These are phyloP conservation scores for Taeniopygia guttata DNA, from an alignment of 2,797 vertebrate species.

Conservation along the genomic window DNA sequence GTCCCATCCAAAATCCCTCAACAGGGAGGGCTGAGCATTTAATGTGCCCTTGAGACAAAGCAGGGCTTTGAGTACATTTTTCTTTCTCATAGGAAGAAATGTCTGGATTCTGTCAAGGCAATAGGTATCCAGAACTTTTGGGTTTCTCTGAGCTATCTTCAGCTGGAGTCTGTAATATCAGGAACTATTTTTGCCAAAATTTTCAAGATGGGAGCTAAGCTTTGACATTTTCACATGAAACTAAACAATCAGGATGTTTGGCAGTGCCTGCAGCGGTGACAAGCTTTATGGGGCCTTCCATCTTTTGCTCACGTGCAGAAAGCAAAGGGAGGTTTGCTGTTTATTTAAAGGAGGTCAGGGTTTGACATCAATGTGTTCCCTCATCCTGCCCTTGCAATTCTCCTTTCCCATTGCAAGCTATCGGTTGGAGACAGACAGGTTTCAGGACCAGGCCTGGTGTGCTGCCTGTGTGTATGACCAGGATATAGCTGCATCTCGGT, in stretches of 20 bases:
- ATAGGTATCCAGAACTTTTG: neutral
- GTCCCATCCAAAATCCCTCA: neutral
- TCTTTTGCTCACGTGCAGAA: neutral
- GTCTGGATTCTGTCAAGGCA: neutral
- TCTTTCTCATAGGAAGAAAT: neutral
- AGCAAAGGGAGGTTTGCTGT: neutral
- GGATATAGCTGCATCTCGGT: neutral
- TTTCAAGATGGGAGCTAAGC: neutral
- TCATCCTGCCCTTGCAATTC: neutral
- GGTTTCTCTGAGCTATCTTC: neutral
- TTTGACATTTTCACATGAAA: neutral
- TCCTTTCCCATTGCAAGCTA: neutral
- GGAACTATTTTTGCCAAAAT: neutral
- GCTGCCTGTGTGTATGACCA: fast-evolving
- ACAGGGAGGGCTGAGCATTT: neutral
- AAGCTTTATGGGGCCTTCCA: neutral
- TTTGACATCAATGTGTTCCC: neutral
- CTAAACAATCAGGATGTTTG: neutral
- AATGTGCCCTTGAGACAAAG: neutral
- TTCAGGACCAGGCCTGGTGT: neutral
- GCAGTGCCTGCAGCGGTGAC: neutral
- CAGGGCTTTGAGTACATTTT: neutral
- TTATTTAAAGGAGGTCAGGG: neutral
- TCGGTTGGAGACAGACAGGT: neutral
- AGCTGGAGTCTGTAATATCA: neutral